phyloP scores from a whole-genome alignment of 2,888 invertebrate species.

The Celastrina argiolus region DNA sequence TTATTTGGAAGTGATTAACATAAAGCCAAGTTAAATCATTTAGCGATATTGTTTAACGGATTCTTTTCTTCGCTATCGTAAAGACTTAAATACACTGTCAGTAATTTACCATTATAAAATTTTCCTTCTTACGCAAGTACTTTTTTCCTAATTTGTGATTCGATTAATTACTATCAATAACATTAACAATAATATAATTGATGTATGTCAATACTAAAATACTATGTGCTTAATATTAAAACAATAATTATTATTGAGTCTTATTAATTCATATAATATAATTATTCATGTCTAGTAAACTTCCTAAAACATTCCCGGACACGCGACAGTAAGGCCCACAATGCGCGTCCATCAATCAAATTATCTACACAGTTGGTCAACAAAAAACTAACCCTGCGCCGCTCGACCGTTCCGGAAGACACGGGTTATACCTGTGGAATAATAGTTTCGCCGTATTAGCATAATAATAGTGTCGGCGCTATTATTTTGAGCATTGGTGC shows the following conservation, averaged over 20 bases:
- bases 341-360: conserved; percentile 63
- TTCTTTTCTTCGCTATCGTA: not conserved
- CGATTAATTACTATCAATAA: no score
- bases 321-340: conserved; percentile 28
- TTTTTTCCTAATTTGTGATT: no score
- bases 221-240: no score
- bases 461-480: conserved; percentile 68
- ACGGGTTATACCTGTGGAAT: conserved; percentile 63
- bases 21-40: conserved; percentile 16
- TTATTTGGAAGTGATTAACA: conserved; percentile 27
- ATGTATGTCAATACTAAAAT: no score
- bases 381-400: conserved; percentile 55
- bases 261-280: no score
- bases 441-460: conserved; percentile 64
- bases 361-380: conserved; percentile 57
- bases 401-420: conserved; percentile 56
- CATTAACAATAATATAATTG: no score
- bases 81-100: not conserved
- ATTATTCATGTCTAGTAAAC: no score
- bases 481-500: conserved; percentile 68
- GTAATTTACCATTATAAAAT: no score
- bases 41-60: conserved; percentile 3
- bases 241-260: no score
- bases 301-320: not conserved
- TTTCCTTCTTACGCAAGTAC: no score